Evolutionary conservation across 2,888 invertebrate species (phyloP).

Genomic region (Gisinianus flammeolus): DNA sequence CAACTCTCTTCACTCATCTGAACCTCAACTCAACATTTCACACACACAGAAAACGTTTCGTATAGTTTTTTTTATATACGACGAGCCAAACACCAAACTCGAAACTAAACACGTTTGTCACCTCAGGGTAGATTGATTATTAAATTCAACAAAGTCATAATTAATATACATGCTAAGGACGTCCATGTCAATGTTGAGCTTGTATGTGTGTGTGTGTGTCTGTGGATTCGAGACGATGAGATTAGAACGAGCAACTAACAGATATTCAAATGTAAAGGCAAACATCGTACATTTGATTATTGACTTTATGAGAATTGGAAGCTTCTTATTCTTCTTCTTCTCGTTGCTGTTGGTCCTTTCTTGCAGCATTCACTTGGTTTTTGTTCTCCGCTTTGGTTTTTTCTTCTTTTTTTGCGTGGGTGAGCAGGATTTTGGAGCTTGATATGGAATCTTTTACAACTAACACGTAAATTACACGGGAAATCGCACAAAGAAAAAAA

Average conservation of each 20-base stretch:
- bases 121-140: slow-evolving; percentile 27
- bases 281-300: slow-evolving; percentile 13
- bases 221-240: background rate
- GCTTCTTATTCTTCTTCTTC: background rate
- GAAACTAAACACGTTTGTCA: slow-evolving; percentile 8
- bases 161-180: slow-evolving; percentile 15
- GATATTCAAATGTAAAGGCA: no score
- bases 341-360: background rate
- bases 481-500: background rate
- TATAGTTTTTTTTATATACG: background rate
- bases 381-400: background rate
- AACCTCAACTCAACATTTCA: no score
- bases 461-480: background rate
- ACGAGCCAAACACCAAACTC: background rate
- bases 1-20: no score
- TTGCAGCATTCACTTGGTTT: background rate
- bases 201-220: background rate
- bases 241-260: no score
- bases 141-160: slow-evolving; percentile 30
- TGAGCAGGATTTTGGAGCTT: slow-evolving; percentile 11
- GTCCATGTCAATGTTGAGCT: background rate
- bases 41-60: no score
- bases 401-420: background rate
- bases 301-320: slow-evolving; percentile 8
- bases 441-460: background rate